Conservation (phyloP, 2,797 vertebrate species). For the Mormyrus proboscirostris region DNA sequence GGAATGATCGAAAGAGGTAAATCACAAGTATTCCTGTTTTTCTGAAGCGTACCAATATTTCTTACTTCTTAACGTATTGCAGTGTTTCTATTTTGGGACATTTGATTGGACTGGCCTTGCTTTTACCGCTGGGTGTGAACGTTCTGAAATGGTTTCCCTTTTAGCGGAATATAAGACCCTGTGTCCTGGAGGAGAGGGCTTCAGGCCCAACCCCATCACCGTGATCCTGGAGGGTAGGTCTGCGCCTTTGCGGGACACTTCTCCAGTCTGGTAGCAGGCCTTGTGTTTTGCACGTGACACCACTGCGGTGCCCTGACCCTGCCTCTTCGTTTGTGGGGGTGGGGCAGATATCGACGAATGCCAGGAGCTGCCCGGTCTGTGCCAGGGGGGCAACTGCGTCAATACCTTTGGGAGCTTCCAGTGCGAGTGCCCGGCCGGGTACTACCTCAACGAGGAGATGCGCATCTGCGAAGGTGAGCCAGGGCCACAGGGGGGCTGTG, state of each 20-base stretch:
- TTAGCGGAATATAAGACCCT: slow-evolving; percentile 89
- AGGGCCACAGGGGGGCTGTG: background rate
- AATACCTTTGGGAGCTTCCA: slow-evolving; percentile 95
- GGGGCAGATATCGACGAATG: slow-evolving; percentile 83
- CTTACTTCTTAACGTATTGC: background rate
- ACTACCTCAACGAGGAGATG: slow-evolving; percentile 79
- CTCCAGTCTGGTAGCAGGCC: background rate
- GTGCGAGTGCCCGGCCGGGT: slow-evolving; percentile 84
- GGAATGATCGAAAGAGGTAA: background rate
- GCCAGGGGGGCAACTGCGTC: slow-evolving; percentile 83
- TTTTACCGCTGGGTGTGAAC: background rate
- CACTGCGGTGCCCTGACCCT: background rate
- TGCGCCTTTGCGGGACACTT: background rate
- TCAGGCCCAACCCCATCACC: slow-evolving; percentile 86
- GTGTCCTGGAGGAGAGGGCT: slow-evolving; percentile 89
- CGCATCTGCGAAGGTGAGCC: slow-evolving; percentile 83
- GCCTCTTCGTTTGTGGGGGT: background rate
- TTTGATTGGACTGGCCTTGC: background rate
- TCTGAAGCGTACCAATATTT: background rate
- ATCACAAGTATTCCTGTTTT: background rate
- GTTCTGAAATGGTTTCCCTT: background rate
- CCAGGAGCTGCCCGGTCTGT: slow-evolving; percentile 86
- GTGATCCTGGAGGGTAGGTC: slow-evolving; percentile 85
- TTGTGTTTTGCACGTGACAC: too few relatives aligned
- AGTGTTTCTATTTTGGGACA: background rate